A percentile compares a stretch with the other conserved stretches of the same genome.
phyloP scores from a whole-genome alignment of 2,888 invertebrate genomes.

The Tetrapedia diversipes region DNA sequence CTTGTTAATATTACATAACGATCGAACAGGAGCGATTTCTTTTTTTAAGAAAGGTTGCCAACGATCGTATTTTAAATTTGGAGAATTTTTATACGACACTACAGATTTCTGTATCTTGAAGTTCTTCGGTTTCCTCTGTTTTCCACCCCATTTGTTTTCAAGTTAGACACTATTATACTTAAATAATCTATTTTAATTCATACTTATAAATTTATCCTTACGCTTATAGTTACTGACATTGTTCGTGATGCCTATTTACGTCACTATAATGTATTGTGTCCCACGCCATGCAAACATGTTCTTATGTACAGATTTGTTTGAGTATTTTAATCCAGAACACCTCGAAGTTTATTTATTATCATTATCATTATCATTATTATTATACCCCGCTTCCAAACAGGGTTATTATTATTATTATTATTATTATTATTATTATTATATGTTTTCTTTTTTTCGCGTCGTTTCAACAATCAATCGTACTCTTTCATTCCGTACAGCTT shows the following conservation, averaged over 20 bases:
- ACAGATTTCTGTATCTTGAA: constrained; percentile 1
- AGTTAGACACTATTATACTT: constrained; percentile 19
- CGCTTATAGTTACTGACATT: constrained; percentile 38
- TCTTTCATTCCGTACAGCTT: constrained; percentile 56
- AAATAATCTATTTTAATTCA: constrained; percentile 6
- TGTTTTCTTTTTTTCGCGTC: constrained; percentile 32
- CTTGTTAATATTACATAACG: neutral
- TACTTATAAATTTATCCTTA: constrained; percentile 25
- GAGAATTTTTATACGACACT: neutral
- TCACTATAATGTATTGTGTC: constrained; percentile 64
- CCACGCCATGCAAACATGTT: constrained; percentile 55
- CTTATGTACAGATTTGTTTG: constrained; percentile 65
- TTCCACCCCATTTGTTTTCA: too few relatives aligned
- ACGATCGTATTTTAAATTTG: constrained; percentile 3
- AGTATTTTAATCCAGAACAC: constrained; percentile 70
- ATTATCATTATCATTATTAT: too few relatives aligned
- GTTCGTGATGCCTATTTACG: constrained; percentile 47
- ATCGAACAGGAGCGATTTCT: constrained; percentile 40
- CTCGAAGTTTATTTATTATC: constrained; percentile 60
- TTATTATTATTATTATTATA: too few relatives aligned
- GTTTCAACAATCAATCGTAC: constrained; percentile 27
- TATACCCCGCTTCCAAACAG: too few relatives aligned
- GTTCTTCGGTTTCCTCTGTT: neutral
- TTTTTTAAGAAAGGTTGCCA: neutral
- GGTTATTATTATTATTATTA: too few relatives aligned